Conservation (phyloP, 2,113 vertebrate species). For the Esox niger region DNA sequence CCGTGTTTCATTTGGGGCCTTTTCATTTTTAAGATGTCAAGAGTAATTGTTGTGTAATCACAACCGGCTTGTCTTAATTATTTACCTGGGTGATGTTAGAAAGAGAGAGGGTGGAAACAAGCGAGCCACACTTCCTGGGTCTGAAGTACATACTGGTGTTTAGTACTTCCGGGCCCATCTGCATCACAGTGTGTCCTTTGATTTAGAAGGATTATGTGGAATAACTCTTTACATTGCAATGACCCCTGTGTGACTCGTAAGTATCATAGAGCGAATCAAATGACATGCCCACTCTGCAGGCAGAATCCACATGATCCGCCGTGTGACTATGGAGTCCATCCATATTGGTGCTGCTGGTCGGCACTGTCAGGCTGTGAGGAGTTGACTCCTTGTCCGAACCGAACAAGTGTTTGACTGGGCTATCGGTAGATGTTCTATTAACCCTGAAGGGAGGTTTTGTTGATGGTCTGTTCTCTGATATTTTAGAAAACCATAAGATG, state of each 20-base stretch:
- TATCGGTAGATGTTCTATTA: neutral
- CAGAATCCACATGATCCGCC: no score
- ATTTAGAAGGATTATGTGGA: no score
- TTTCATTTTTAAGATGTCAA: constrained; percentile 41
- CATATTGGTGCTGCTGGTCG: neutral
- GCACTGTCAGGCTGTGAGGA: neutral
- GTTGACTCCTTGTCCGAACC: neutral
- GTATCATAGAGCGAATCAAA: no score
- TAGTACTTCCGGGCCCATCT: no score
- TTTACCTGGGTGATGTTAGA: constrained; percentile 21
- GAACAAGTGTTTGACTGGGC: neutral
- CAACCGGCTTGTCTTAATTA: constrained; percentile 36
- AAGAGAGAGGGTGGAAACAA: neutral
- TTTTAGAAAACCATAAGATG: constrained; percentile 1
- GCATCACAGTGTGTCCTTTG: no score
- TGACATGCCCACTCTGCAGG: no score
- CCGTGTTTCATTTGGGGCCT: constrained; percentile 44
- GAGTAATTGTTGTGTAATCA: constrained; percentile 57
- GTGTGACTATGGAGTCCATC: neutral
- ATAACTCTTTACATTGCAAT: no score
- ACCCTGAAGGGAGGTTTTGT: neutral
- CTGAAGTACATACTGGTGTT: no score
- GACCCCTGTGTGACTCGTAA: no score
- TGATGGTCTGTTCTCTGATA: neutral
- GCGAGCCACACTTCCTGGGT: neutral